Conservation (phyloP, 2,888 invertebrate genomes). For the Pterostichus madidus region DNA sequence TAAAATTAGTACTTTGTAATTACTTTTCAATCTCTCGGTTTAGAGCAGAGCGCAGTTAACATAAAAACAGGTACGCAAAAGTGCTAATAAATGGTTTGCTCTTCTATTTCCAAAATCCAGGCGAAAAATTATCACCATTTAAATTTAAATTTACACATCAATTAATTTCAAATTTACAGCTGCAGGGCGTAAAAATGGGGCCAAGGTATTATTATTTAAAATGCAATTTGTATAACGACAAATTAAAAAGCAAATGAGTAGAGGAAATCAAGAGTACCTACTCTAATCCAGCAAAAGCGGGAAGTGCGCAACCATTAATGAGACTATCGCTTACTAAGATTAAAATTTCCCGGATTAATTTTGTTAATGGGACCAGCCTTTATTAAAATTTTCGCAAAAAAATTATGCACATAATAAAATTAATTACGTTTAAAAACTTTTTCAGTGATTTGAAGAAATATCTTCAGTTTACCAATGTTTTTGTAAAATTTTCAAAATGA, state of each 20-base stretch:
- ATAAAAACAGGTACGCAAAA: slow-evolving; percentile 10
- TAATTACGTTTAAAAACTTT: too few relatives aligned
- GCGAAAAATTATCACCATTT: slow-evolving; percentile 20
- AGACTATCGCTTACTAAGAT: slow-evolving; percentile 39
- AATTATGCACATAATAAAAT: neutral
- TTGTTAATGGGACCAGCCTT: neutral
- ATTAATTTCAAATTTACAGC: slow-evolving; percentile 37
- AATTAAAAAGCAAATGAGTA: slow-evolving; percentile 26
- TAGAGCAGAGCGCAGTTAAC: neutral
- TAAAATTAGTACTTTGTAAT: too few relatives aligned
- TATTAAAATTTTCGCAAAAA: neutral
- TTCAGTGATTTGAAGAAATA: too few relatives aligned
- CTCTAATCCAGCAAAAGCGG: slow-evolving; percentile 41
- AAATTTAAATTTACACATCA: slow-evolving; percentile 41
- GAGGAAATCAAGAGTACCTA: slow-evolving; percentile 26
- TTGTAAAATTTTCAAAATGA: too few relatives aligned
- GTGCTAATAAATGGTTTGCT: neutral
- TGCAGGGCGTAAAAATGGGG: slow-evolving; percentile 16
- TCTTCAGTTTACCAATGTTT: too few relatives aligned
- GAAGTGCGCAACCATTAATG: slow-evolving; percentile 19
- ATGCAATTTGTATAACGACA: slow-evolving; percentile 44
- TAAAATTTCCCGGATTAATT: slow-evolving; percentile 25
- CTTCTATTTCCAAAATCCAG: slow-evolving; percentile 9
- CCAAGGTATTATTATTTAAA: slow-evolving; percentile 44
- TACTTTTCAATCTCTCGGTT: too few relatives aligned